These are phyloP conservation scores for Agriopis marginaria DNA, from an alignment of 2,888 invertebrate species.

Conservation along the genomic window DNA sequence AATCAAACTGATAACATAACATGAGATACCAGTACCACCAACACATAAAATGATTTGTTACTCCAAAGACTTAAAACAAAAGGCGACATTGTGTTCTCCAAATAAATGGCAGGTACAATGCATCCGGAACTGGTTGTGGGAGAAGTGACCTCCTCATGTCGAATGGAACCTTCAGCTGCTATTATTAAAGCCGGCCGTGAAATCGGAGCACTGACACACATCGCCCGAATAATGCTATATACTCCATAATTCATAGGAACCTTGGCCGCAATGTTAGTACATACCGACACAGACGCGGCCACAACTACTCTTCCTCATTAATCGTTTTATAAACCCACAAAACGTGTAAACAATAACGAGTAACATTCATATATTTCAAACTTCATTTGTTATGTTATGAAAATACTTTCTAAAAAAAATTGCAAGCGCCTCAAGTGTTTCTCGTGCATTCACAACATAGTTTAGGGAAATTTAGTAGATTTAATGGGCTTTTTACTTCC, in stretches of 20 bases:
- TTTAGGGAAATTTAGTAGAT: not conserved
- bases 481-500: not conserved
- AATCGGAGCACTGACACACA: conserved; percentile 81
- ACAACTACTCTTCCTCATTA: conserved; percentile 46
- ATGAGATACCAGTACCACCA: not conserved
- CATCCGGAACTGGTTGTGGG: conserved; percentile 71
- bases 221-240: conserved; percentile 83
- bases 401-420: too few species aligned
- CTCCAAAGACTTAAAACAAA: conserved; percentile 30
- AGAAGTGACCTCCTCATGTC: conserved; percentile 77
- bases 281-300: conserved; percentile 41
- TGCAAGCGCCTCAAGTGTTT: too few species aligned
- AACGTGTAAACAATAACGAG: conserved; percentile 25
- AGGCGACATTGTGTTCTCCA: conserved; percentile 40
- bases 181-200: conserved; percentile 82
- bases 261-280: conserved; percentile 78
- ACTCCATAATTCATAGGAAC: conserved; percentile 84
- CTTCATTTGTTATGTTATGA: too few species aligned
- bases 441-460: too few species aligned
- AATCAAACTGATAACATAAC: not conserved
- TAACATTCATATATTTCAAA: not conserved
- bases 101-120: conserved; percentile 52
- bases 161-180: conserved; percentile 79
- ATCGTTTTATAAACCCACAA: conserved; percentile 22
- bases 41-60: conserved; percentile 14